Conservation (phyloP, 2,888 invertebrate genomes). For the Cephus rjabovi region DNA sequence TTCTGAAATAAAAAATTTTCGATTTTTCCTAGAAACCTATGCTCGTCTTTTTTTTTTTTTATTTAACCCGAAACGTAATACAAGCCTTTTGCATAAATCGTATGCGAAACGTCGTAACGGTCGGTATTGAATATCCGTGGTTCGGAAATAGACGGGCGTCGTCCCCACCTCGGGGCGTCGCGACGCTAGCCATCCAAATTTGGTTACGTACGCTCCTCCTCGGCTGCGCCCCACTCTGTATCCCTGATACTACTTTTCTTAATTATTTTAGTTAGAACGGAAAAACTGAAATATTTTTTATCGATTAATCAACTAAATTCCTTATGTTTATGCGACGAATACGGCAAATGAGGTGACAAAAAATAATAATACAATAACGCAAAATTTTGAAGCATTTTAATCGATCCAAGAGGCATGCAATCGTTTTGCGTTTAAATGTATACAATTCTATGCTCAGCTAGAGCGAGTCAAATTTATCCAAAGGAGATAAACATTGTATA, state of each 20-base stretch:
- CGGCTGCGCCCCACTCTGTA: slow-evolving; percentile 42
- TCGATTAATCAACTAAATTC: background rate
- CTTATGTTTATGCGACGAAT: too few relatives aligned
- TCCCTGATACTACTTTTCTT: too few relatives aligned
- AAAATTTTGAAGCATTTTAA: too few relatives aligned
- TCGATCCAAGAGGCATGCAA: too few relatives aligned
- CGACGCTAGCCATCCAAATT: slow-evolving; percentile 71
- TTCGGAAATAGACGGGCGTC: slow-evolving; percentile 63
- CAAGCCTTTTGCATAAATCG: background rate
- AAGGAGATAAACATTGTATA: background rate
- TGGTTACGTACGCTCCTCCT: slow-evolving; percentile 68
- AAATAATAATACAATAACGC: too few relatives aligned
- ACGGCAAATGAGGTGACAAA: too few relatives aligned
- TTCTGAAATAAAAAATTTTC: too few relatives aligned
- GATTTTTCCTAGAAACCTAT: background rate
- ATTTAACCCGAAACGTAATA: background rate
- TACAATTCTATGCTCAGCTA: too few relatives aligned
- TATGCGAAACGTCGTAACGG: background rate
- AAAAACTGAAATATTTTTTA: too few relatives aligned
- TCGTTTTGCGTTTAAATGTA: too few relatives aligned
- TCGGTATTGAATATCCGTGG: slow-evolving; percentile 58
- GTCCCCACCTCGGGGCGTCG: slow-evolving; percentile 62
- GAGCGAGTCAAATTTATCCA: too few relatives aligned
- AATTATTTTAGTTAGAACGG: too few relatives aligned
- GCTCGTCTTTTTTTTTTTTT: background rate